Evolutionary conservation across 2,888 invertebrate genomes (phyloP), one percentile per base, ranked within the genome.

Genomic region (Rutpela maculata): DNA sequence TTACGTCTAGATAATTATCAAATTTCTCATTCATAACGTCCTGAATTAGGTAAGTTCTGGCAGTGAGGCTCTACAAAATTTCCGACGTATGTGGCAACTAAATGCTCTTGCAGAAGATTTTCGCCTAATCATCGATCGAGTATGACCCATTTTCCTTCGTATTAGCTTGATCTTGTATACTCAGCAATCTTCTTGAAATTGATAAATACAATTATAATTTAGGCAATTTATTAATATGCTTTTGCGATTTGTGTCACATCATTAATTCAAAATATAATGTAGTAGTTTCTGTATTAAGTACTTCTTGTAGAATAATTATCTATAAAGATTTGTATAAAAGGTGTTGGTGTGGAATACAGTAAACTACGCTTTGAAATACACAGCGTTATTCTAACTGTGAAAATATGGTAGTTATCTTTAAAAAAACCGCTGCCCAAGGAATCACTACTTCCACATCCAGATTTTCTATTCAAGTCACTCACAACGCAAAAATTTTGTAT

Each of bases 121-220:
- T 50, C 43, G 22, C 60, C 50, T 60, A 43, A 60, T 43, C 62
- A 62, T 71, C 71, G 71, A 71, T 71, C 59, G 12, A 50, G 38
- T 62, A 38, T 70, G 60, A 67, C 67, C 67, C 38, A 67, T 55
- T 67, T 67, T 19, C 67, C 67, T 67, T 38, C 50, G 12, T 7
- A 35, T 17, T 65, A 43, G 19, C 65, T 19, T 43, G 10, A 65
- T 67, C 55, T 19, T 67, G 67, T 55, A 55, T 67, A 26, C 55
- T 22, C 18, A 55, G 67, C 55, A 67, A 55, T 67, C 55, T 55
- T 55, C 22, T 26, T n/a, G 55, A 26, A 26, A 67, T n/a, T 67
- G 55, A 67, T 67, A 67, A 67, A 67, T n/a, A 26, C 26, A 55
- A 55, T 67, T 67, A 50, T 43, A 19, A 67, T 31, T 55, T 55